Evolutionary conservation across 2,113 vertebrate genomes (phyloP).

Genomic region (Gnathonemus longibarbis): DNA sequence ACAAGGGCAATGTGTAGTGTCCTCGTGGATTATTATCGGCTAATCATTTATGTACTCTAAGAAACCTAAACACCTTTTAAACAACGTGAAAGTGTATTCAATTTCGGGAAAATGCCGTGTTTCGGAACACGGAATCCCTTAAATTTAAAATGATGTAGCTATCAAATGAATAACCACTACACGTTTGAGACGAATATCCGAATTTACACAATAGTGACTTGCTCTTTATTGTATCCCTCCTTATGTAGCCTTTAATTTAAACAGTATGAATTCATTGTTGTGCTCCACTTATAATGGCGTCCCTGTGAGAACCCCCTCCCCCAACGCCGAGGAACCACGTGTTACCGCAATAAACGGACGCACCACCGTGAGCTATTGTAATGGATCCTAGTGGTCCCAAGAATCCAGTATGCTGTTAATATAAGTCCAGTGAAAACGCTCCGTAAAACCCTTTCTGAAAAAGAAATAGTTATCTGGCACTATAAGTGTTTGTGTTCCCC

Average conservation of each 20-base stretch:
- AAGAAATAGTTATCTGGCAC: neutral
- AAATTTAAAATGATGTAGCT: neutral
- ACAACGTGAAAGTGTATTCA: neutral
- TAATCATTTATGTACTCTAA: neutral
- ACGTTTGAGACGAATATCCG: neutral
- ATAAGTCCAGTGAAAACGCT: neutral
- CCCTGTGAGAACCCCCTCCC: constrained; percentile 25
- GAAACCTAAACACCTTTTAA: neutral
- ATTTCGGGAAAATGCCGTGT: neutral
- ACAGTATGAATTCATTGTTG: constrained; percentile 17
- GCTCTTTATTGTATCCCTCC: neutral
- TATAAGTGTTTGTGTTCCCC: neutral
- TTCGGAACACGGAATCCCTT: neutral
- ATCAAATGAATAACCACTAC: neutral
- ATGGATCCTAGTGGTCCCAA: neutral
- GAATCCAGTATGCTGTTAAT: neutral
- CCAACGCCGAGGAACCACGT: constrained; percentile 40
- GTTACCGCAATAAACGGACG: neutral
- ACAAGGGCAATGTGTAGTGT: neutral
- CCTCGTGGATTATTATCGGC: neutral
- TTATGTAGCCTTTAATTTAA: neutral
- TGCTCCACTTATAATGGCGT: constrained; percentile 40
- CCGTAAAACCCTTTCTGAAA: neutral
- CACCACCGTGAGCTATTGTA: neutral
- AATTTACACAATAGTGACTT: neutral